Evolutionary conservation across 2,113 vertebrate species (phyloP), one percentile per base, ranked within the genome.

Genomic region (Anhinga rufa): DNA sequence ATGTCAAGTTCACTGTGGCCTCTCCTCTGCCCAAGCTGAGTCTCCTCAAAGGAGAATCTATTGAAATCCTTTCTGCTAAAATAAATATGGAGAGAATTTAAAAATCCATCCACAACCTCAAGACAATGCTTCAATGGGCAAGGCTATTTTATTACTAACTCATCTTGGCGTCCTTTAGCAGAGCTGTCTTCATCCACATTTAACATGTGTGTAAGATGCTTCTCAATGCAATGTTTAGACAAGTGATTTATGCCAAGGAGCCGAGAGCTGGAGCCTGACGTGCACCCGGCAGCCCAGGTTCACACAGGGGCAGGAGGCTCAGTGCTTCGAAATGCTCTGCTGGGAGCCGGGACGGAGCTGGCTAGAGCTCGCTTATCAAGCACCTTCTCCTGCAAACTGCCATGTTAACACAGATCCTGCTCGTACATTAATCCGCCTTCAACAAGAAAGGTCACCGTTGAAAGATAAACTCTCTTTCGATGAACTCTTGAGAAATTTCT

Each of bases 381-480:
- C 7, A 24, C 24, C 64, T 62, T 28, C 69, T 87, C 90, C 88
- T 82, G 91, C 91, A 70, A 75, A 74, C 52, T 16, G 91, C 89
- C 74, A 6, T 2, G 74, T 82, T 88, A 95, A 93, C 90, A 79
- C n/a, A 36, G 74, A 38, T 64, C 88, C 92, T 25, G 48, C 93
- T n/a, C 38, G 0, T 25, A 42, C 68, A 20, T 40, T 80, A 90
- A 95, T 66, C 94, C 40, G 4, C 2, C 25, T 26, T 64, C 83
- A 72, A 48, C 32, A n/a, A 18, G 87, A 87, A 97, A 97, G 96
- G 95, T 90, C 87, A 86, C 2, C 26, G 46, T 7, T 74, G 74
- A n/a, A 92, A 97, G 97, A 92, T 58, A 96, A 97, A 92, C 95
- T 88, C 82, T 69, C 40, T 88, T 79, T 57, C 17, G n/a, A 92